Evolutionary conservation across 2,888 invertebrate genomes (phyloP), one percentile per base, ranked within the genome.

Genomic region (Dascillus cervinus): DNA sequence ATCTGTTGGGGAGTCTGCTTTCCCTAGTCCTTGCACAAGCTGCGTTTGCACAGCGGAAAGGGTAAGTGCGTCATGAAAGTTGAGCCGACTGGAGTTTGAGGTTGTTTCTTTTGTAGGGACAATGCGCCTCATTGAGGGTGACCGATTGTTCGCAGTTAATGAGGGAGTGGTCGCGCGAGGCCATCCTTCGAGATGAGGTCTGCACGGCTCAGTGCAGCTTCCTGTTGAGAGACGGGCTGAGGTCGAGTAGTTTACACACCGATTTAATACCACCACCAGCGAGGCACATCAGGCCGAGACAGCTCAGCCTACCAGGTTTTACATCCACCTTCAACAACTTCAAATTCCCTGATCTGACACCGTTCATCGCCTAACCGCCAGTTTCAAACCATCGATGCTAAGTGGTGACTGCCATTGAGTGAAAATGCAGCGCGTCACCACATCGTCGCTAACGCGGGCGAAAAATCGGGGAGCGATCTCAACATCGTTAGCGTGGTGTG

Each of bases 181-280:
- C 83, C 0, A 82, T 91, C 22, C 62, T 84, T 11, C 73, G 82
- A 2, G 92, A 92, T 56, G 87, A 88, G 58, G 88, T 91, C 8
- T 92, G 92, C 65, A 81, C 86, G 10, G 86, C 89, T 2, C 91
- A 92, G 65, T 92, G 92, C 60, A 86, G 87, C 22, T 82, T 82
- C 51, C 70, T 81, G 8, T 64, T 81, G 11, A 67, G 69, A 21
- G 67, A 39, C 3, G 32, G 29, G 9, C 32, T 27, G 2, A 23
- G 41, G 17, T 29, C 45, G 3, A 44, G 44, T 3, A 35, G 30
- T 6, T 23, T 56, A 3, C 47, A 49, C 15, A 49, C 55, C n/a
- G 60, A 55, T 29, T 39, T 64, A 23, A 43, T 53, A 13, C 63
- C 62, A 6, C 62, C 65, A 3, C 63, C 64, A 1, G 38, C 57